Evolutionary conservation across 2,113 vertebrate genomes (phyloP).

Genomic region (Aldabrachelys gigantea): DNA sequence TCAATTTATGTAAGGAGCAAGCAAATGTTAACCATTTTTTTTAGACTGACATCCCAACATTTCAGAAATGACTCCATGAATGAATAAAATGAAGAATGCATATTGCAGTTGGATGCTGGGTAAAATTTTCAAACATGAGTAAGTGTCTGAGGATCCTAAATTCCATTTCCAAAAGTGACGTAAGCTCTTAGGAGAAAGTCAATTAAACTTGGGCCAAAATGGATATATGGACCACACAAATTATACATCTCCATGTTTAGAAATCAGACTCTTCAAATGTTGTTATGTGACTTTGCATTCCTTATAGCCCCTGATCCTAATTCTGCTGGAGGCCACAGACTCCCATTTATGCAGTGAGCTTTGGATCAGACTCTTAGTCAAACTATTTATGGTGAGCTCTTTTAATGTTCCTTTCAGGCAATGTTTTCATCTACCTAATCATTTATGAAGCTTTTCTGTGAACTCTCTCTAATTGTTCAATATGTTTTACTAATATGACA

Average conservation of each 20-base stretch:
- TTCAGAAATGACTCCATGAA: not conserved
- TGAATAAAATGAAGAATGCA: not conserved
- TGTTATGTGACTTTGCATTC: not conserved
- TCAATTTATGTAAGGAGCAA: not conserved
- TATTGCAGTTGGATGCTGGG: not conserved
- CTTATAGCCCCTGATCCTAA: not conserved
- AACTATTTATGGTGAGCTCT: not conserved
- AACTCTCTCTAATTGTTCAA: not conserved
- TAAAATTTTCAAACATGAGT: not conserved
- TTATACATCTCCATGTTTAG: not conserved
- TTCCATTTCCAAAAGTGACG: not conserved
- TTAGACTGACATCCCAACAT: fast-evolving
- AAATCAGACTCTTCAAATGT: fast-evolving
- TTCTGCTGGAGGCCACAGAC: not conserved
- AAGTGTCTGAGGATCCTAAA: not conserved
- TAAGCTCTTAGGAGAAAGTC: not conserved
- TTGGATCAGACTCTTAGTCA: not conserved
- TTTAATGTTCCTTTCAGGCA: not conserved
- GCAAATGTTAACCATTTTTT: fast-evolving
- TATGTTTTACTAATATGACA: not conserved
- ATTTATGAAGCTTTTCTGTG: not conserved
- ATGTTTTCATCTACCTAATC: not conserved
- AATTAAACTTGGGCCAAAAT: not conserved
- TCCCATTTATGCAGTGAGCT: not conserved
- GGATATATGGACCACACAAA: not conserved